These are phyloP conservation scores for Strongylocentrotus purpuratus DNA, from an alignment of 35 echinoderm and acorn worm species.

Conservation along the genomic window DNA sequence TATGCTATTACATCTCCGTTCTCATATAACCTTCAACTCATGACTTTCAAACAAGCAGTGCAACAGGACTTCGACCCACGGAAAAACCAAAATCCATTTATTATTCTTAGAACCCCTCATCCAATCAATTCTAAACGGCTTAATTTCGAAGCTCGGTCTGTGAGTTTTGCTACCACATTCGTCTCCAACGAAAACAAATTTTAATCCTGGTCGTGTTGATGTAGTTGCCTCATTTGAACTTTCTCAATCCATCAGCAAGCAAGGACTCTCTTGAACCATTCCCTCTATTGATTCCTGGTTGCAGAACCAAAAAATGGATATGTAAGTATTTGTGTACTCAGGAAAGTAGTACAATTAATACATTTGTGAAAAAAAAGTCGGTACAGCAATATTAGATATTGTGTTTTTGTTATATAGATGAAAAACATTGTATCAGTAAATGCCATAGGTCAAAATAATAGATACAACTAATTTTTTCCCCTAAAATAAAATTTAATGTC, in stretches of 20 bases:
- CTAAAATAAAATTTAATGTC: no score
- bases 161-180: not conserved
- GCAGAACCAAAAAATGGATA: no score
- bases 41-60: not conserved
- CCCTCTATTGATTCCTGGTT: no score
- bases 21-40: not conserved
- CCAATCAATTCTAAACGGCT: constrained; percentile 10
- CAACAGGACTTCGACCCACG: not conserved
- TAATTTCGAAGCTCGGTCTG: not conserved
- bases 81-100: not conserved
- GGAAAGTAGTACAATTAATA: no score
- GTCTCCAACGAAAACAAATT: not conserved
- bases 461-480: no score
- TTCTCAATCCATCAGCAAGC: not conserved
- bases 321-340: no score
- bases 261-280: no score
- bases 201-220: constrained; percentile 10
- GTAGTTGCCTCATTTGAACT: not conserved
- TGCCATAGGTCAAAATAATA: no score
- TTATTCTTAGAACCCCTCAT: not conserved
- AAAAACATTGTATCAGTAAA: no score
- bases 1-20: not conserved
- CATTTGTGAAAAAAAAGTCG: no score
- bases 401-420: not conserved
- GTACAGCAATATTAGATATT: no score